Evolutionary conservation across 92 coral and sea anemone species (phyloP).

Genomic region (Muricea muricata): DNA sequence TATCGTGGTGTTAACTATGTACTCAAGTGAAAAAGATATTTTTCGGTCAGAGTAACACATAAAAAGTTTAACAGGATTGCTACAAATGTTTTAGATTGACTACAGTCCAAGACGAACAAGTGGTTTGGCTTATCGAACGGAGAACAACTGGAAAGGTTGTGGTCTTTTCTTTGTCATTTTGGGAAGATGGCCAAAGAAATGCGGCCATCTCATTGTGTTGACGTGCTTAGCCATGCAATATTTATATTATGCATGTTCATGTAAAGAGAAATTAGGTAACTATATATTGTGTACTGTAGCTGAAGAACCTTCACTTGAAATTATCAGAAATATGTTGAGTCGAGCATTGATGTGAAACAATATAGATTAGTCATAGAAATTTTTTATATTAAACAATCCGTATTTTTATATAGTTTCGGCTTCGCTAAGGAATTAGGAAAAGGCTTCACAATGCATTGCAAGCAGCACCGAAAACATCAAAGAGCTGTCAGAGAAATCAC

Average conservation of each 20-base stretch:
- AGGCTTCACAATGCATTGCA: too few species aligned
- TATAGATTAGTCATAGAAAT: neutral
- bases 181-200: conserved; percentile 14
- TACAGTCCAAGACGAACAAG: neutral
- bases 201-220: neutral
- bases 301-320: neutral
- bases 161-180: conserved; percentile 5
- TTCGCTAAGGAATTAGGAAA: neutral
- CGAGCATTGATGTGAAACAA: neutral
- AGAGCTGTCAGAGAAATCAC: neutral
- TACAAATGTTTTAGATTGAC: neutral
- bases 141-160: neutral
- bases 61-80: too few species aligned
- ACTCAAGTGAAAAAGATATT: too few species aligned
- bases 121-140: conserved; percentile 15
- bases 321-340: too few species aligned
- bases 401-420: neutral
- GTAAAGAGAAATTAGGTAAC: too few species aligned
- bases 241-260: conserved; percentile 3
- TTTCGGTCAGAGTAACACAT: too few species aligned
- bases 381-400: neutral
- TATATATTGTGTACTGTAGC: too few species aligned
- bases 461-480: neutral
- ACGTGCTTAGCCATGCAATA: neutral
- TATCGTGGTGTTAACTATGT: too few species aligned